Percentiles rank a stretch among this genome's conserved stretches.
These are phyloP conservation scores for Cremastinae sp. DNA, from an alignment of 2,888 invertebrate genomes.

Conservation along the genomic window DNA sequence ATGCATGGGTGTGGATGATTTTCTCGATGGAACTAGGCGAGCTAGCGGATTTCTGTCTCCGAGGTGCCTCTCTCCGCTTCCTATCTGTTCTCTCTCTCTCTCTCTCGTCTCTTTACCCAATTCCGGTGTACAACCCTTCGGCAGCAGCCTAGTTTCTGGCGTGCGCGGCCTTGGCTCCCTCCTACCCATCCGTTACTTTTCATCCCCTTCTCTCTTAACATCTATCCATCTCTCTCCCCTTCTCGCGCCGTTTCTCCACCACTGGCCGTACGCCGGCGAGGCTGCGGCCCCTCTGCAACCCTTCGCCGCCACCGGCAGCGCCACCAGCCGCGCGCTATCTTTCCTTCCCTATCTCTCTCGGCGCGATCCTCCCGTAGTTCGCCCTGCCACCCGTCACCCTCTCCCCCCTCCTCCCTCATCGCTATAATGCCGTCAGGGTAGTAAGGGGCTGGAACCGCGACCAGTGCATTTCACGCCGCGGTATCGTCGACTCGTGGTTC, in stretches of 20 bases:
- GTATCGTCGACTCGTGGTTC: constrained; percentile 68
- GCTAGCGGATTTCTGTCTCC: too few relatives aligned
- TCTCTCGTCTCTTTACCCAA: too few relatives aligned
- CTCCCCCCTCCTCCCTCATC: constrained; percentile 43
- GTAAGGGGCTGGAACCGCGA: constrained; percentile 75
- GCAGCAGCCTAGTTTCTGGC: constrained; percentile 42
- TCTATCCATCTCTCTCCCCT: constrained; percentile 56
- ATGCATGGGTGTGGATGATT: too few relatives aligned
- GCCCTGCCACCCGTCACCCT: constrained; percentile 61
- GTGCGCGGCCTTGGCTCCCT: constrained; percentile 61
- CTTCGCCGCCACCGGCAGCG: constrained; percentile 14
- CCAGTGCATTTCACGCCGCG: constrained; percentile 76
- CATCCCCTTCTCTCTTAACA: constrained; percentile 44
- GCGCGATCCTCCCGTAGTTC: constrained; percentile 35
- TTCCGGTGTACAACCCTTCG: constrained; percentile 19
- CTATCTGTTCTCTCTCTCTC: too few relatives aligned
- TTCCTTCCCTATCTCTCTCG: constrained; percentile 38
- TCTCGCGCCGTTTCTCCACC: too few relatives aligned
- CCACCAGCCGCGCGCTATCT: constrained; percentile 47
- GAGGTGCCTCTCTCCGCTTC: too few relatives aligned
- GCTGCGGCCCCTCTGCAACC: too few relatives aligned
- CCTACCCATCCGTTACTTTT: constrained; percentile 60
- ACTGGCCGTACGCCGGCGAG: too few relatives aligned
- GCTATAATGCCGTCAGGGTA: constrained; percentile 60
- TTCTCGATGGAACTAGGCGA: too few relatives aligned